Evolutionary conservation across 2,888 invertebrate genomes (phyloP).

Genomic region (Hemithea aestivaria): DNA sequence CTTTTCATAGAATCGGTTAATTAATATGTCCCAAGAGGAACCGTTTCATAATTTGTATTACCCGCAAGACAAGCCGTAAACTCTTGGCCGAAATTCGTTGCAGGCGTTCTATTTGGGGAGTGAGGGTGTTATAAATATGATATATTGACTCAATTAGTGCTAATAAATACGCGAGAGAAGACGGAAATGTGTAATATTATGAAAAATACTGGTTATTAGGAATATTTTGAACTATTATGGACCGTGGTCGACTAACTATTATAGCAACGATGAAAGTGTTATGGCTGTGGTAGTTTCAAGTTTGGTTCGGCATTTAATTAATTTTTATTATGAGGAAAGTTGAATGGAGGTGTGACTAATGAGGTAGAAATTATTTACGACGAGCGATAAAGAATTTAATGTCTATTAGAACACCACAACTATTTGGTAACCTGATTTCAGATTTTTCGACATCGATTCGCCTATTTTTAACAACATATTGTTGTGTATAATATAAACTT

Average conservation of each 20-base stretch:
- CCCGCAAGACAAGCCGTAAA: slow-evolving; percentile 49
- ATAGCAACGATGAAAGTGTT: slow-evolving; percentile 23
- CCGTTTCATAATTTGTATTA: slow-evolving; percentile 60
- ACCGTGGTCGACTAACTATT: slow-evolving; percentile 19
- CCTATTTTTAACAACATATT: too few relatives aligned
- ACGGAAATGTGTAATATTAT: slow-evolving; percentile 36
- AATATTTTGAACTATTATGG: slow-evolving; percentile 31
- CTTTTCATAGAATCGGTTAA: slow-evolving; percentile 71
- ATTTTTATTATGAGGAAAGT: slow-evolving; percentile 1
- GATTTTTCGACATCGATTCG: too few relatives aligned
- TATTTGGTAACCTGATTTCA: too few relatives aligned
- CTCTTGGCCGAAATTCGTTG: slow-evolving; percentile 38
- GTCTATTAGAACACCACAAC: too few relatives aligned
- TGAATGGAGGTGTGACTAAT: too few relatives aligned
- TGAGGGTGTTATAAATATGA: slow-evolving; percentile 33
- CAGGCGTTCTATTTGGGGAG: slow-evolving; percentile 31
- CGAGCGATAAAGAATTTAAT: too few relatives aligned
- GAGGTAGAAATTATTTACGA: too few relatives aligned
- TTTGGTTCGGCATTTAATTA: slow-evolving; percentile 8
- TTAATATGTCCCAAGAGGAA: slow-evolving; percentile 64
- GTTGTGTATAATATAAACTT: too few relatives aligned
- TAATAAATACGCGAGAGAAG: slow-evolving; percentile 34
- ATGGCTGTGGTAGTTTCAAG: slow-evolving; percentile 8
- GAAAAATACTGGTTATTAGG: slow-evolving; percentile 36
- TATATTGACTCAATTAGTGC: slow-evolving; percentile 37